Evolutionary conservation across 1,140 invertebrate genomes (phyloP), one percentile per base, ranked within the genome.

Genomic region (Cherax destructor): DNA sequence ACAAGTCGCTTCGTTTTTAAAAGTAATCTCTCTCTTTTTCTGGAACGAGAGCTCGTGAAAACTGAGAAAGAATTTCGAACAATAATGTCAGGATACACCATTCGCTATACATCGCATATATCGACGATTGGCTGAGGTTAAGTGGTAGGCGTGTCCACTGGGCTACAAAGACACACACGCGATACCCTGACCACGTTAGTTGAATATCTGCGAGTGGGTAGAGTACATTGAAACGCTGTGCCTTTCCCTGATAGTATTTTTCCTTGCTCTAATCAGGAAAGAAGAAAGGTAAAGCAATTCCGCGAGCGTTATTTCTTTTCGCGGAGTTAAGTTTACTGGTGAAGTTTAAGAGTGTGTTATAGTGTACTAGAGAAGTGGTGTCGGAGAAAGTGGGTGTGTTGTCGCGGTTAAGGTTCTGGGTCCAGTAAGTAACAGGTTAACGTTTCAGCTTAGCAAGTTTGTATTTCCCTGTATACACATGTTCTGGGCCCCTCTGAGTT

Each of bases 101-200:
- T 11, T 6, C 30, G 41, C 49, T 59, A 74, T 50, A 86, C 30
- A 91, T 83, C 61, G 41, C 72, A 83, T 41, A 56, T 56, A 91
- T 91, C 89, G 89, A 91, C 89, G 89, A 78, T 91, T 91, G 89
- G 89, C 10, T 76, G 76, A 85, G 56, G 24, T 11, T 56, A 77
- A 78, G 81, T 79, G 89, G 89, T 81, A 77, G 89, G 89, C 83
- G 89, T 91, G 89, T 91, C 77, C 83, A 86, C 50, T 41, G 13
- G 72, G 76, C 89, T 91, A 91, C 89, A 91, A 91, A 91, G 89
- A 91, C 89, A 91, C 89, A 91, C 89, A 91, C 89, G 24, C 89
- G 81, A 91, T 91, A 78, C 89, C 83, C 89, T 80, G 76, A 91
- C 89, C 89, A 91, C 89, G 89, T 91, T 91, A 91, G 89, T 91